phyloP scores from a whole-genome alignment of 2,888 invertebrate species.

The Augiades crinisus region DNA sequence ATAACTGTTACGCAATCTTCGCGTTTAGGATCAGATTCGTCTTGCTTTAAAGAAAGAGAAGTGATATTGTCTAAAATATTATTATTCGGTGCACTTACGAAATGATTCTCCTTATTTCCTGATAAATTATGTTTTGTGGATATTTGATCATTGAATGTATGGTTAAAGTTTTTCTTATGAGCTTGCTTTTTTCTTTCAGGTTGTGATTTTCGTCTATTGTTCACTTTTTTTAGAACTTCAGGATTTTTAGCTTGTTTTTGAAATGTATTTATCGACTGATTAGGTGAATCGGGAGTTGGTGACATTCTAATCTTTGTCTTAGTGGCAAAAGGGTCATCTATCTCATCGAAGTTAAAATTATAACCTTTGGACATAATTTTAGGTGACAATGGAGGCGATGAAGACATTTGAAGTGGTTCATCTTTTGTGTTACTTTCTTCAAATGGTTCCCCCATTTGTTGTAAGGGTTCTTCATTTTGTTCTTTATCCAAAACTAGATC shows the following conservation, averaged over 20 bases:
- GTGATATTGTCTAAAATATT: no score
- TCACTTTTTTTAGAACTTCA: conserved; percentile 28
- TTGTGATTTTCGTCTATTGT: conserved; percentile 52
- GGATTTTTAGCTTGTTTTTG: conserved; percentile 29
- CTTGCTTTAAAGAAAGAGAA: no score
- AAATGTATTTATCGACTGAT: conserved; percentile 26
- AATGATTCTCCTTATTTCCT: background rate
- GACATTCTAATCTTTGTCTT: conserved; percentile 61
- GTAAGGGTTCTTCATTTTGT: conserved; percentile 21
- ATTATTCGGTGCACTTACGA: background rate
- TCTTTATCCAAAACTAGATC: conserved; percentile 35
- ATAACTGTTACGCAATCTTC: no score
- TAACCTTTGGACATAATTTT: conserved; percentile 61
- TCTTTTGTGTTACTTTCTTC: no score
- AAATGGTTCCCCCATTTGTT: conserved; percentile 29
- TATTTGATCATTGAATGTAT: conserved; percentile 33
- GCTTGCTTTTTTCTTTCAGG: conserved; percentile 43
- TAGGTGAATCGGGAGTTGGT: conserved; percentile 41
- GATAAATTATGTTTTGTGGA: background rate
- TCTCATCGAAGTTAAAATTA: conserved; percentile 67
- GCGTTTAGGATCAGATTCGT: no score
- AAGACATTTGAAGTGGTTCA: no score
- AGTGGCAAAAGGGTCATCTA: conserved; percentile 65
- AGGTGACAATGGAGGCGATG: conserved; percentile 52
- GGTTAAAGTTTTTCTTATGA: conserved; percentile 46